Base-by-base conservation (phyloP, 2,797 vertebrate species). In the Antrozous pallidus region DNA sequence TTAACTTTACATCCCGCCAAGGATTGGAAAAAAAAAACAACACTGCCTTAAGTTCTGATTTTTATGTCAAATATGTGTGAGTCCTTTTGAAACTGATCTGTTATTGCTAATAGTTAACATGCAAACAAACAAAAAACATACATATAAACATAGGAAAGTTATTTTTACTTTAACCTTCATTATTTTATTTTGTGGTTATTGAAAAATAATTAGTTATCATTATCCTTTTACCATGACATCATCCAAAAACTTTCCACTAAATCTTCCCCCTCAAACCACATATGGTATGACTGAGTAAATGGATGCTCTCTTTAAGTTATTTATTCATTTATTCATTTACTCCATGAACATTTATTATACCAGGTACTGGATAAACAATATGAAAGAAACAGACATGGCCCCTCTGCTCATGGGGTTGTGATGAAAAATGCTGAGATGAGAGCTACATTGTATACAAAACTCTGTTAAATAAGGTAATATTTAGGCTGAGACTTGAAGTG, bases 311-410 rank as follows among this genome's bases (percentile, higher is more conserved):
- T 58, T 58, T 79, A 51, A 89, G 5, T 90, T 67, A 90, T 79
- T 92, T 70, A 88, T 94, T 45, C 9, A 70, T 75, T 92, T 58
- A 94, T 90, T 42, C 42, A 42, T n/a, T n/a, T n/a, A n/a, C n/a
- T 47, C 18, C 49, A 87, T 33, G 63, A 94, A 88, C 83, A 81
- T 77, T 22, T 47, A 45, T 71, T 67, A 61, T 49, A 63, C 3
- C 49, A 86, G 24, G 8, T 49, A 93, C 2, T 78, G 13, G 33
- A 91, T 9, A 88, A 63, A 73, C 20, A 51, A 49, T 78, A 16
- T 82, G 18, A 77, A 40, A 88, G 31, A 84, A 92, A 84, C 3
- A 88, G 24, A 47, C 69, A 73, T 33, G 31, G 4, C 31, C 40
- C 31, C 42, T 85, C 56, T 85, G 51, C 16, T 91, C 20, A 49